Evolutionary conservation across 2,888 invertebrate species (phyloP), one percentile per base, ranked within the genome.

Genomic region (Nipponacmea schrenckii): DNA sequence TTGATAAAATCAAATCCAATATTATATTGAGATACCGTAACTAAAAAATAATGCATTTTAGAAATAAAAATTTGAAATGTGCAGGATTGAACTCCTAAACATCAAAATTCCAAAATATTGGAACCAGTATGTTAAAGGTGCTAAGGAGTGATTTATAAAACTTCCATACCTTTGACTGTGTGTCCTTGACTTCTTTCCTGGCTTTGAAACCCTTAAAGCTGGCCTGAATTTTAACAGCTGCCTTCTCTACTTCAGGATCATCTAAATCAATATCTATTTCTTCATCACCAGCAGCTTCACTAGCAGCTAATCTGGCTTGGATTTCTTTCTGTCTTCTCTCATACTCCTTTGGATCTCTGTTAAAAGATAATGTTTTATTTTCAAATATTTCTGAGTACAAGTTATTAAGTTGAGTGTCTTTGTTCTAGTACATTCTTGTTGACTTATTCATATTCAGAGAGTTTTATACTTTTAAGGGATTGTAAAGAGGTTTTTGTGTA

Each of bases 191-290:
- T 48, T 82, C 83, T 67, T 82, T 80, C 64, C 83, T 73, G 14
- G 84, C 81, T 73, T 83, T 81, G 72, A 80, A 83, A 24, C 84
- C 86, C 72, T 82, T 83, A 72, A 85, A 84, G 12, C 81, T 80
- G 27, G 85, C 84, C 72, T 86, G 86, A 64, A 86, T 86, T 74
- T 85, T 84, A 24, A 77, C 67, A 5, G 84, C 83, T 10, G 83
- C 84, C 26, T 74, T 74, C 50, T 82, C 82, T 8, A 80, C 83
- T 27, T 83, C 83, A 0, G 82, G 80, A 56, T 83, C 83, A 70
- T 77, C 75, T 2, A 82, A 75, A 63, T 83, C 81, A 67, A 81
- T 78, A 44, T 78, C 77, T n/a, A 46, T 50, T 56, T 71, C 12
- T 20, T 62, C 45, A 27, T 66, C 63, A 12, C 26, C 50, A 1